A percentile compares a stretch with the other conserved stretches of the same genome.
These are phyloP conservation scores for Lasioglossum morio DNA, from an alignment of 2,888 invertebrate species.

Conservation along the genomic window DNA sequence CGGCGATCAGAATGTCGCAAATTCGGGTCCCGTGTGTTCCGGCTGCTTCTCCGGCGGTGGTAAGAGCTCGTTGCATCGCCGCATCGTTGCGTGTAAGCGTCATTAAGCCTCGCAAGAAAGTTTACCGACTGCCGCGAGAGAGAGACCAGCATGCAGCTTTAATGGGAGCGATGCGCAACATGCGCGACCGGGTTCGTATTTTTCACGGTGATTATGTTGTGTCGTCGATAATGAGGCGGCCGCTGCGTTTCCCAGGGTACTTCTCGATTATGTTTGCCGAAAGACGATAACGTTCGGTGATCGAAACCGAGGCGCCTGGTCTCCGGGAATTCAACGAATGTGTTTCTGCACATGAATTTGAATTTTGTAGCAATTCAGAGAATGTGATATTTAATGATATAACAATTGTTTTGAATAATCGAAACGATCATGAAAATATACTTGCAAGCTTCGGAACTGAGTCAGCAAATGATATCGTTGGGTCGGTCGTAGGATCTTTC, in stretches of 20 bases:
- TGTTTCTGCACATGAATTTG: no score
- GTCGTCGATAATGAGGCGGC: conserved; percentile 2
- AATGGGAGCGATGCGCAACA: neutral
- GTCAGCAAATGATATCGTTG: conserved; percentile 40
- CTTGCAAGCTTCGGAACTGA: neutral
- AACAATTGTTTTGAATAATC: no score
- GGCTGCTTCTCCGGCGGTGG: neutral
- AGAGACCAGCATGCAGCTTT: neutral
- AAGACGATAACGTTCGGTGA: neutral
- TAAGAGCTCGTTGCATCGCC: neutral
- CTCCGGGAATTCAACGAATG: neutral
- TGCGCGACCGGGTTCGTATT: neutral
- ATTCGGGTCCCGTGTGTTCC: neutral
- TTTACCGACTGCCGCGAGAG: neutral
- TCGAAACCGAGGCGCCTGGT: neutral
- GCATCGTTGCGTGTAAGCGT: conserved; percentile 1
- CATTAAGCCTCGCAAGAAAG: conserved; percentile 5
- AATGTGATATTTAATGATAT: no score
- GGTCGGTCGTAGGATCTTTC: neutral
- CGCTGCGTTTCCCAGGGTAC: neutral
- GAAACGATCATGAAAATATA: no score
- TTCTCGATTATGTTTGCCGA: neutral
- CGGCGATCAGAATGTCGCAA: conserved; percentile 11
- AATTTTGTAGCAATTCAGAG: no score
- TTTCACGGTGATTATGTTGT: conserved; percentile 3